Evolutionary conservation across 2,797 vertebrate genomes (phyloP).

Genomic region (Spea hammondii): DNA sequence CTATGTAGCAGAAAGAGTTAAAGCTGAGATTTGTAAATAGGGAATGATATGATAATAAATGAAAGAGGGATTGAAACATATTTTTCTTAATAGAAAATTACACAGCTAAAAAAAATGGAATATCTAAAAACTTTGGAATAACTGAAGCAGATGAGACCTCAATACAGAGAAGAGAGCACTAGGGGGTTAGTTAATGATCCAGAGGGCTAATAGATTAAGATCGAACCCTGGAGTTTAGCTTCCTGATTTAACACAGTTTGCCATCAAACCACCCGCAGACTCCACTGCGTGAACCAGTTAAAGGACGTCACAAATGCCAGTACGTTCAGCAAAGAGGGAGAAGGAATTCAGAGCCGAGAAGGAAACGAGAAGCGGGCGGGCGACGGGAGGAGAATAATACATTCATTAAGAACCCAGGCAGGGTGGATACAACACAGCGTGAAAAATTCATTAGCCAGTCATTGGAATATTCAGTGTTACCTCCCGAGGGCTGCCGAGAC

Average conservation of each 20-base stretch:
- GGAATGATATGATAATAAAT: neutral
- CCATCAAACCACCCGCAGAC: neutral
- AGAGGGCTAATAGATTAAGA: neutral
- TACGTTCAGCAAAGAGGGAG: too few species aligned
- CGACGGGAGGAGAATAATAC: neutral
- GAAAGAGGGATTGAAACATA: neutral
- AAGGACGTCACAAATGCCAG: neutral
- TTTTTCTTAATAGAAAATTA: neutral
- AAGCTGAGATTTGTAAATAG: too few species aligned
- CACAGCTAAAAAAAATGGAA: too few species aligned
- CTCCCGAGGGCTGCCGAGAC: too few species aligned
- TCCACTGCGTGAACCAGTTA: neutral
- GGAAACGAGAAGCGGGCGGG: neutral
- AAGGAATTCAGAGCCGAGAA: too few species aligned
- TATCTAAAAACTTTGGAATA: too few species aligned
- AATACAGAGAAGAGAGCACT: neutral
- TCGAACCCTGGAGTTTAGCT: neutral
- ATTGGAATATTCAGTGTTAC: too few species aligned
- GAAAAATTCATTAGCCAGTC: too few species aligned
- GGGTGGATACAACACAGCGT: neutral
- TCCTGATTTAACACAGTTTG: neutral
- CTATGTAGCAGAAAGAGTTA: too few species aligned
- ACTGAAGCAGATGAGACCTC: neutral
- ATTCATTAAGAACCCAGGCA: neutral
- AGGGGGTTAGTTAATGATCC: conserved; percentile 20